These are phyloP conservation scores for Chaetura pelagica DNA, from an alignment of 2,113 vertebrate genomes.

Conservation along the genomic window DNA sequence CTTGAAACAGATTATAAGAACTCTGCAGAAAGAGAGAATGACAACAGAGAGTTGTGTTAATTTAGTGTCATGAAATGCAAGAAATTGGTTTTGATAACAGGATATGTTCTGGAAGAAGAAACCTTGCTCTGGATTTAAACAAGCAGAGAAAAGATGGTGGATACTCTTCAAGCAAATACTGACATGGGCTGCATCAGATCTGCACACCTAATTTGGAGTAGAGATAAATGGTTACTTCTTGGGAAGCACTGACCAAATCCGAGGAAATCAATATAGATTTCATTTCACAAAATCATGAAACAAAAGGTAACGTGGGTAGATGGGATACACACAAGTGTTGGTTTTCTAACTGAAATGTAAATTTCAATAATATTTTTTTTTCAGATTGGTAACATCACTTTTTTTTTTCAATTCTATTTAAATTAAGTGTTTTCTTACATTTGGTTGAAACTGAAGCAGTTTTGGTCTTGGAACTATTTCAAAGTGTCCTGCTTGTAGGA, in stretches of 20 bases:
- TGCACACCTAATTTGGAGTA: not conserved
- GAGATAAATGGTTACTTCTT: not conserved
- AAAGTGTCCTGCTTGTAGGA: not conserved
- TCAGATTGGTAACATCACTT: no score
- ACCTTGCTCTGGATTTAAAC: not conserved
- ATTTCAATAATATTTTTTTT: not conserved
- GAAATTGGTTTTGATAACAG: not conserved
- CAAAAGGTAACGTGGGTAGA: not conserved
- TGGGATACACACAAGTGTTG: not conserved
- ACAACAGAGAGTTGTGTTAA: not conserved
- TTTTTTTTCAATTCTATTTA: not conserved
- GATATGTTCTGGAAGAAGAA: not conserved
- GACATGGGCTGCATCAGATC: not conserved
- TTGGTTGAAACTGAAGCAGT: not conserved
- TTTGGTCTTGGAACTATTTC: not conserved
- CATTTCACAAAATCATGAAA: not conserved
- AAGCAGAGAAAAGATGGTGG: not conserved
- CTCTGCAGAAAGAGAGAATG: not conserved
- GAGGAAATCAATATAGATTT: not conserved
- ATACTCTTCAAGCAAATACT: not conserved
- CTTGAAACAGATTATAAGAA: not conserved
- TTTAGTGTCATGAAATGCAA: not conserved
- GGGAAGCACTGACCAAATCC: not conserved
- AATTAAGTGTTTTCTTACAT: not conserved
- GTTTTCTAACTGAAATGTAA: not conserved